These are phyloP conservation scores for Brachionichthys hirsutus DNA, from an alignment of 2,113 vertebrate species.

Conservation along the genomic window DNA sequence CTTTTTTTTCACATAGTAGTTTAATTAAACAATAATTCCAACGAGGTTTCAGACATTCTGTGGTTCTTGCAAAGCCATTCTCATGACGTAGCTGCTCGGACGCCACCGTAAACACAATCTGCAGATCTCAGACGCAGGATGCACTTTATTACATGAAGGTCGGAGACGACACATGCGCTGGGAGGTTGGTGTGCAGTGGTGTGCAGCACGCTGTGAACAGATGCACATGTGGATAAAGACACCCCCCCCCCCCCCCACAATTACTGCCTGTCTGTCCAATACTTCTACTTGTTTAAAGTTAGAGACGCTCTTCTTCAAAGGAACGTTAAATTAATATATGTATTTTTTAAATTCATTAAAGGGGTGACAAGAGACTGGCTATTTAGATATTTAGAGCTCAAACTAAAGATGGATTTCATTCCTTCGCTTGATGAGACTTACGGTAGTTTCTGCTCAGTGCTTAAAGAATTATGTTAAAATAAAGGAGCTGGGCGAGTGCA, in stretches of 20 bases:
- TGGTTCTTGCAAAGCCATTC: no score
- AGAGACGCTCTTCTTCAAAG: no score
- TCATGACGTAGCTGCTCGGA: no score
- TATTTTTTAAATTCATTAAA: neutral
- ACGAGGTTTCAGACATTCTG: no score
- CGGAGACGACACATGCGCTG: neutral
- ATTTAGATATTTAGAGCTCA: neutral
- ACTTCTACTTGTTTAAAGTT: no score
- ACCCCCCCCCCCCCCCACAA: neutral
- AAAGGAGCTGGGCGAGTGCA: slow-evolving; percentile 46
- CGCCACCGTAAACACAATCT: neutral
- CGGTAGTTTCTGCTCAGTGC: slow-evolving; percentile 24
- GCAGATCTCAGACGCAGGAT: neutral
- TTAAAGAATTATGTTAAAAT: slow-evolving; percentile 53
- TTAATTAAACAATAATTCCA: no score
- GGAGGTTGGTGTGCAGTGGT: slow-evolving; percentile 48
- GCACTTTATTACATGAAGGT: slow-evolving; percentile 23
- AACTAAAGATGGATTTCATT: neutral
- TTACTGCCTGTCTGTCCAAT: no score
- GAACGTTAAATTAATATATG: neutral
- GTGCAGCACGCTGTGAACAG: slow-evolving; percentile 51
- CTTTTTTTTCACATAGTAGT: no score
- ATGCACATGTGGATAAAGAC: slow-evolving; percentile 54
- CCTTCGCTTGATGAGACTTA: slow-evolving; percentile 33
- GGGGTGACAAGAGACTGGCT: neutral